Conservation (phyloP, 2,797 vertebrate genomes). For the Gadopsis bispinosus region DNA sequence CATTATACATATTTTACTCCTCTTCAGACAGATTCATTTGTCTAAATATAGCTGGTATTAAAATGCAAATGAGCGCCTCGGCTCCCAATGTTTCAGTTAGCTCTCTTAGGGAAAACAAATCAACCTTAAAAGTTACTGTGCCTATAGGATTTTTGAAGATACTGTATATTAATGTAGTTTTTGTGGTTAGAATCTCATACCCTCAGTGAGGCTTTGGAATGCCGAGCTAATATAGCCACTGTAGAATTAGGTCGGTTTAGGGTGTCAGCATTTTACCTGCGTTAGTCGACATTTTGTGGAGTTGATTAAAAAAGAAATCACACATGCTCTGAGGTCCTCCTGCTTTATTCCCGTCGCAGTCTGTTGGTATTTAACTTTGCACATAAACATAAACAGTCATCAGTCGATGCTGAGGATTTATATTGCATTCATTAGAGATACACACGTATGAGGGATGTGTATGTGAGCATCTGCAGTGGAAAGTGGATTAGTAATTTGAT, state of each 20-base stretch:
- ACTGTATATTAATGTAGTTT: not conserved
- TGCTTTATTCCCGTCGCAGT: slow-evolving; percentile 17
- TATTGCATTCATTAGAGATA: slow-evolving; percentile 36
- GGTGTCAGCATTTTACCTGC: not conserved
- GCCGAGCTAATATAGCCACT: not conserved
- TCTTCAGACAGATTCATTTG: slow-evolving; percentile 6
- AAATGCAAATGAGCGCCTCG: not conserved
- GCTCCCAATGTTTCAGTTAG: not conserved
- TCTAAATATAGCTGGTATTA: slow-evolving; percentile 17
- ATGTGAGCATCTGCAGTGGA: slow-evolving; percentile 42
- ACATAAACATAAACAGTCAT: slow-evolving; percentile 46
- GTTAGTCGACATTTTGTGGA: not conserved
- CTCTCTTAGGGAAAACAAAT: not conserved
- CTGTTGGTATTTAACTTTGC: slow-evolving; percentile 41
- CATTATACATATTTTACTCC: slow-evolving; percentile 5
- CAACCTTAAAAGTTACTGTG: not conserved
- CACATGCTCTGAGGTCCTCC: not conserved
- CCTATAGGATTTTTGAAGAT: not conserved
- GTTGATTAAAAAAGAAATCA: slow-evolving; percentile 10
- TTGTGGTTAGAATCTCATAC: not conserved
- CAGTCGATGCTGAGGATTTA: slow-evolving; percentile 41
- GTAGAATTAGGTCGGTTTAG: not conserved
- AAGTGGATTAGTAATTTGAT: slow-evolving; percentile 55
- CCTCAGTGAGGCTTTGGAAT: not conserved
- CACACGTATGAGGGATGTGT: slow-evolving; percentile 19